Evolutionary conservation across 1,140 invertebrate genomes (phyloP), one percentile per base, ranked within the genome.

Genomic region (Drosophila cardini): DNA sequence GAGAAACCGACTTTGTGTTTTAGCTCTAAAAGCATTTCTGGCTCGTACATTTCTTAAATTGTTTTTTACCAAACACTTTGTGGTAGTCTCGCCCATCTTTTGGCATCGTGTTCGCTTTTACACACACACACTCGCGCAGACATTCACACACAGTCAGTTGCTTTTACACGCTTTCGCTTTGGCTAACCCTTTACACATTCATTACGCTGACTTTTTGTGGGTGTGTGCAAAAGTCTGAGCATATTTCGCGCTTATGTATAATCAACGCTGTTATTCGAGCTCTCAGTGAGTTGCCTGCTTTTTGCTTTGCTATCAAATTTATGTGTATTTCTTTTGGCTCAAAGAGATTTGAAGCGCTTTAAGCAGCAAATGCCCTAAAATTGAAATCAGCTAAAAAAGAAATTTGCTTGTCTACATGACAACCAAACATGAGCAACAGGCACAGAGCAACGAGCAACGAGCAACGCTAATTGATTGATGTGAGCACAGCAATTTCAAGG

Each of bases 401-500:
- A 26, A 26, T 26, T 26, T 74, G 72, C 58, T 26, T 62, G 72
- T 73, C 71, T 70, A 71, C 67, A 64, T 71, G 72, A 63, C 53
- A 61, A 48, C 56, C 46, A 62, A 69, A 38, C 46, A 50, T 57
- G 48, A 38, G 70, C 52, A 55, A 34, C 7, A 6, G 9, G 21
- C 21, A 26, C 11, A 40, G 38, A 13, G 11, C 11, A 11, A 52
- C 18, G 8, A 15, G 32, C 43, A 38, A 32, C 11, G 15, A 52
- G 52, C 58, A 52, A 52, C 58, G 76, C 83, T 87, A 87, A 87
- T 87, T 87, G 83, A 87, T 87, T 86, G 83, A 87, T 89, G 84
- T 89, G 78, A 73, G 65, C 84, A 89, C 69, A 89, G 79, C 84
- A 87, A 87, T 87, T 87, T 77, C 80, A 80, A 83, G 83, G 80